These are phyloP conservation scores for Polyommatus icarus DNA, from an alignment of 2,888 invertebrate genomes.

Conservation along the genomic window DNA sequence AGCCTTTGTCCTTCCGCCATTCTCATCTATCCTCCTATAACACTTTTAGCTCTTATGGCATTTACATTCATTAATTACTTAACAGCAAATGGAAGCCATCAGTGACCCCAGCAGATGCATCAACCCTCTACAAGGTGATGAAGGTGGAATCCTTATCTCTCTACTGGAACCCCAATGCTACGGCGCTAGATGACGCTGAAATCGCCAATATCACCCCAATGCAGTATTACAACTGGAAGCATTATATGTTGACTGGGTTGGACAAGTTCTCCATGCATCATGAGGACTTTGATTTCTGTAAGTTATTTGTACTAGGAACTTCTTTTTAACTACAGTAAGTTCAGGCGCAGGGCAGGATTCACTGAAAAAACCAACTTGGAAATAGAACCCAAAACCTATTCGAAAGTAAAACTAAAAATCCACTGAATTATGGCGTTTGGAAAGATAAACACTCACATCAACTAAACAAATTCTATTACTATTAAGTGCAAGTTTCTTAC, in stretches of 20 bases:
- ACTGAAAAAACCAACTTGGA: no score
- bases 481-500: no score
- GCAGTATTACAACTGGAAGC: constrained; percentile 87
- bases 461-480: no score
- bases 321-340: no score
- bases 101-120: constrained; percentile 80
- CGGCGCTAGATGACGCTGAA: constrained; percentile 76
- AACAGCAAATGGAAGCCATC: constrained; percentile 88
- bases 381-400: no score
- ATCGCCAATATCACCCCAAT: constrained; percentile 75
- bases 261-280: constrained; percentile 88
- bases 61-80: neutral
- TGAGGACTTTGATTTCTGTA: constrained; percentile 90
- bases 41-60: neutral
- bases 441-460: no score
- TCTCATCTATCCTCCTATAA: neutral
- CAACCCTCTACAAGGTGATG: constrained; percentile 86
- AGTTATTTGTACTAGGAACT: constrained; percentile 54
- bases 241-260: constrained; percentile 86
- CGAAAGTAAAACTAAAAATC: no score
- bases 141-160: constrained; percentile 87
- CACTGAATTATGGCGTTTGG: no score
- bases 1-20: neutral
- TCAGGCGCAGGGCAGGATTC: no score
- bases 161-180: constrained; percentile 86